Percentiles rank a stretch among this genome's conserved stretches.
Conservation (phyloP, 1,140 invertebrate species). For the Formica exsecta region DNA sequence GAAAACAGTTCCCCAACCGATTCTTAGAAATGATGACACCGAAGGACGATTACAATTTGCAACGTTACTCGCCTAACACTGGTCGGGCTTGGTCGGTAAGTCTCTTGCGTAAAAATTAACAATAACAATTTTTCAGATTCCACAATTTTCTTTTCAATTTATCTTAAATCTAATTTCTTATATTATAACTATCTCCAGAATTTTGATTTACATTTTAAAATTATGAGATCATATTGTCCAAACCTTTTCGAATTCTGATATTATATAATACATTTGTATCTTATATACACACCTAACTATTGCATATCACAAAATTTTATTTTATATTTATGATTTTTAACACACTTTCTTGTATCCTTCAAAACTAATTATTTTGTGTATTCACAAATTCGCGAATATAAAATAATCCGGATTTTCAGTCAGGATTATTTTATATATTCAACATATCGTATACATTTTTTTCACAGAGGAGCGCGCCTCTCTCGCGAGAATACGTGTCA, state of each 20-base stretch:
- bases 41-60: constrained; percentile 71
- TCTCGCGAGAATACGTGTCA: constrained; percentile 74
- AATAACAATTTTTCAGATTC: background rate
- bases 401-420: no score
- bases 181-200: background rate
- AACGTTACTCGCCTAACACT: constrained; percentile 73
- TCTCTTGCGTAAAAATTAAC: constrained; percentile 30
- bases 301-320: background rate
- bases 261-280: background rate
- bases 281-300: no score
- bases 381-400: no score
- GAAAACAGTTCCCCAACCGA: constrained; percentile 60
- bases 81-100: constrained; percentile 77
- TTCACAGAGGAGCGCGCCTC: constrained; percentile 73
- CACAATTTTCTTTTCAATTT: background rate
- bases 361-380: background rate
- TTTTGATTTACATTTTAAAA: background rate
- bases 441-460: background rate
- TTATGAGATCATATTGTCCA: background rate
- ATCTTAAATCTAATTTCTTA: background rate
- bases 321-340: background rate
- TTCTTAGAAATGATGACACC: constrained; percentile 64
- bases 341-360: background rate
- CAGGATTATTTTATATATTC: no score
- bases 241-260: background rate